Base-by-base conservation (phyloP, 2,797 vertebrate genomes). In the Buphagus erythrorhynchus region DNA sequence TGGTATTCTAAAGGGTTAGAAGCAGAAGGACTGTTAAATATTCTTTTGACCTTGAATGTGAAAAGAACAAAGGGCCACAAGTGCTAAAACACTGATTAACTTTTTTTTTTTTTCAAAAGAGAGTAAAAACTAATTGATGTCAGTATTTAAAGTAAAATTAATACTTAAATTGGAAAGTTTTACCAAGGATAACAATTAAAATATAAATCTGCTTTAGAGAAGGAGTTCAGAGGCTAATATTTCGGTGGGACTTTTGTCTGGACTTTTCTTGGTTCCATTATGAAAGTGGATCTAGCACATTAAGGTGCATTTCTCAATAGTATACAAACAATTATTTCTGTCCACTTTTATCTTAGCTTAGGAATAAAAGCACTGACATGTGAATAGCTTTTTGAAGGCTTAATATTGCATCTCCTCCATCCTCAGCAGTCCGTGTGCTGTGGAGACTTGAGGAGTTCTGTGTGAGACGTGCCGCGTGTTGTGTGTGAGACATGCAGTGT, bases 381-480 rank as follows among this genome's bases (percentile, higher is more conserved):
- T 15, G 29, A 57, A 5, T 6, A 36, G 12, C 19, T 76, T 52
- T 82, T 52, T 71, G 76, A 48, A 61, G 65, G 49, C n/a, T 29
- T 62, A n/a, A 7, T 67, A 18, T 35, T 74, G 43, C 48, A 13
- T 43, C 58, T 83, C 15, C 49, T 83, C 13, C 6, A 0, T 52
- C 63, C 17, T n/a, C n/a, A 31, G 36, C 82, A 55, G 11, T 22
- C 35, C 33, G 0, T 12, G 26, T 42, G 80, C 38, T 58, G 9
- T 8, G 71, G 43, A 9, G 42, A 9, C 1, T 4, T 13, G 35
- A 14, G 18, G 57, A 45, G 26, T 49, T 43, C 12, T 10, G 31
- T 21, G n/a, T 33, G n/a, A 26, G 26, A 29, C 2, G 3, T 5
- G 16, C 36, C 5, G 20, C 2, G 48, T 24, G 48, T 2, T 10